These are phyloP conservation scores for Apis dorsata DNA, from an alignment of 1,140 invertebrate species.

Conservation along the genomic window DNA sequence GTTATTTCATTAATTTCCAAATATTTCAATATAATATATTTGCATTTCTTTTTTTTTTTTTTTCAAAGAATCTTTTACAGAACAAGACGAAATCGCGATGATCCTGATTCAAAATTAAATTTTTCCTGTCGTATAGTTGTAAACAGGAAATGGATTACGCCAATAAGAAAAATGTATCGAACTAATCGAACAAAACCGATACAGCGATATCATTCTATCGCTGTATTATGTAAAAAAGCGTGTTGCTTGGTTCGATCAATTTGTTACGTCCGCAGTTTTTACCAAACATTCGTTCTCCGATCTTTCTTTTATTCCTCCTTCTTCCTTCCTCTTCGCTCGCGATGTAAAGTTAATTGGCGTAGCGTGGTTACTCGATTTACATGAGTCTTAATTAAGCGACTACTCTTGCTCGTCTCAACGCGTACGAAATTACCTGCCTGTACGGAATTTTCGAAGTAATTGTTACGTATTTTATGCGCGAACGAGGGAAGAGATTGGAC, in stretches of 20 bases:
- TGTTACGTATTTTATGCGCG: background rate
- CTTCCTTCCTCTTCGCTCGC: background rate
- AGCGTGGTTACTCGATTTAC: conserved; percentile 36
- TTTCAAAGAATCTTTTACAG: no score
- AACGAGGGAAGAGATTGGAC: background rate
- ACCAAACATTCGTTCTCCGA: background rate
- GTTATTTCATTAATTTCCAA: background rate
- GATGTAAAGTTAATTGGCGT: conserved; percentile 45
- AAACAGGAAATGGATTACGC: background rate
- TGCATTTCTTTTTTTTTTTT: no score
- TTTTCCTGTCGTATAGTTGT: no score
- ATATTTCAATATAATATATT: no score
- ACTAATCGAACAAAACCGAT: conserved; percentile 2
- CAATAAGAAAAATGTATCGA: background rate
- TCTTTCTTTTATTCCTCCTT: conserved; percentile 4
- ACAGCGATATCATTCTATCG: background rate
- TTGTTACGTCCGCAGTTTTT: conserved; percentile 20
- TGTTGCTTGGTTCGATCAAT: conserved; percentile 8
- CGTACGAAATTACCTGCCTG: background rate
- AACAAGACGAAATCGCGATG: background rate
- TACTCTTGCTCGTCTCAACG: background rate
- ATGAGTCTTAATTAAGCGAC: conserved; percentile 38
- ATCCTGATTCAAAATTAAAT: no score
- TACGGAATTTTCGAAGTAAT: conserved; percentile 25
- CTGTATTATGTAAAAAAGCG: background rate